Base-by-base conservation (phyloP, 2,113 vertebrate genomes). In the Rhadina sibilatrix region DNA sequence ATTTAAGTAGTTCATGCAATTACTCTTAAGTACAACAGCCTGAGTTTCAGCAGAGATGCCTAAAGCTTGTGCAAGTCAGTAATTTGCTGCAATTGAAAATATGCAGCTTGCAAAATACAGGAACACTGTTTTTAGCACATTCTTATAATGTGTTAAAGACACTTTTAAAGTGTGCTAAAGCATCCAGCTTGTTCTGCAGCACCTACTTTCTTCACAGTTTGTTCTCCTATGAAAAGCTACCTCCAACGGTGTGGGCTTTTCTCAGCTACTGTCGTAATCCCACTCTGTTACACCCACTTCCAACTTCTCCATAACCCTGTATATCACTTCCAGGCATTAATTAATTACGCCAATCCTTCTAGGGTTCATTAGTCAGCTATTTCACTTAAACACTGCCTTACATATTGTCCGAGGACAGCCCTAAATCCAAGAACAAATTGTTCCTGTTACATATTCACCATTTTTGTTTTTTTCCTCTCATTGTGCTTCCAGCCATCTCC, bases 361-460 rank as follows among this genome's bases (percentile, higher is more conserved):
- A 90, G 68, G 52, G 40, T 49, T 92, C 60, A 12, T 91, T 75
- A 81, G 38, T 75, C 53, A 83, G 85, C 57, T 54, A 57, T 35
- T 76, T 91, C 35, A 28, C 66, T 78, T 75, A 33, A 88, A 57
- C 42, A 11, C 76, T 52, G 60, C 22, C 68, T 78, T 86, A 60
- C 56, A 7, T 49, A 37, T 46, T 86, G 82, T 89, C 83, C 7
- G 4, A 44, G 63, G 75, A 80, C 75, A 63, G 57, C 76, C 89
- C 83, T 66, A 77, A 94, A 87, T 95, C 83, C 93, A 94, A 95
- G 96, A 95, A 96, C 96, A 94, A 93, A 56, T 68, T 83, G 96
- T 96, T 96, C 93, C 72, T 87, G 54, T 90, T 93, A 81, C 2
- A 2, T 78, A 71, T 89, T 89, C 60, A 59, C 75, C 2, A 0